A percentile compares a stretch with the other conserved stretches of the same genome.
Conservation (phyloP, 2,888 invertebrate genomes). For the Acleris emargana region DNA sequence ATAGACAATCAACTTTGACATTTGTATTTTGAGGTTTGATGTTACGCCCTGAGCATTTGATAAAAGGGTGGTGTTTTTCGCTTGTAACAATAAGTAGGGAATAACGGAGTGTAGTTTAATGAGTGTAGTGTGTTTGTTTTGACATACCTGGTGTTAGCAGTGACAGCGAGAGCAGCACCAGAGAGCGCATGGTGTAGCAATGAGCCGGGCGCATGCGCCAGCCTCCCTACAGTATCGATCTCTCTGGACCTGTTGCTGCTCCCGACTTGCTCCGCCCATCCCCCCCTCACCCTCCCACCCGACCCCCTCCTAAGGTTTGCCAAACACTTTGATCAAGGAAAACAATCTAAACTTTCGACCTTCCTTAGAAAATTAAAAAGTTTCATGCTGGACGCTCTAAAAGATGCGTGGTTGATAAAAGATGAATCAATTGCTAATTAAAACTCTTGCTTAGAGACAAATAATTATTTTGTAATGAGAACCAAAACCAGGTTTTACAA, state of each 20-base stretch:
- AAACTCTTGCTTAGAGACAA: neutral
- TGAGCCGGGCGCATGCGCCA: conserved; percentile 71
- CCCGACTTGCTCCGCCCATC: conserved; percentile 56
- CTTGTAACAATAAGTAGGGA: conserved; percentile 13
- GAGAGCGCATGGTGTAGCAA: conserved; percentile 71
- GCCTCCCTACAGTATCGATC: conserved; percentile 73
- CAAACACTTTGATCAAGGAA: conserved; percentile 68
- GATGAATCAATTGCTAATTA: neutral
- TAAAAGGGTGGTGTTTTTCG: conserved; percentile 24
- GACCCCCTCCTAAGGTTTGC: conserved; percentile 47
- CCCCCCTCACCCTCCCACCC: conserved; percentile 45
- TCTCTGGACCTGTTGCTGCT: conserved; percentile 73
- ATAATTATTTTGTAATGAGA: neutral
- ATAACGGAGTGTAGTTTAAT: neutral
- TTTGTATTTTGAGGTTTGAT: conserved; percentile 39
- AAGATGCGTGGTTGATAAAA: conserved; percentile 29
- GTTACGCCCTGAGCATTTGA: conserved; percentile 27
- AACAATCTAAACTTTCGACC: conserved; percentile 77
- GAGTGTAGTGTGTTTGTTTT: conserved; percentile 44
- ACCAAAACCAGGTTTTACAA: too few relatives aligned
- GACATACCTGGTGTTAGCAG: conserved; percentile 72
- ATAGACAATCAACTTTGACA: conserved; percentile 53
- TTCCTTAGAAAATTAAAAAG: conserved; percentile 74
- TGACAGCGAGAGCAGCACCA: conserved; percentile 69
- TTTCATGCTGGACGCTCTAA: conserved; percentile 45